Percentiles rank a stretch among this genome's conserved stretches.
Evolutionary conservation across 1,140 invertebrate species (phyloP).

Genomic region (Marisa cornuarietis): DNA sequence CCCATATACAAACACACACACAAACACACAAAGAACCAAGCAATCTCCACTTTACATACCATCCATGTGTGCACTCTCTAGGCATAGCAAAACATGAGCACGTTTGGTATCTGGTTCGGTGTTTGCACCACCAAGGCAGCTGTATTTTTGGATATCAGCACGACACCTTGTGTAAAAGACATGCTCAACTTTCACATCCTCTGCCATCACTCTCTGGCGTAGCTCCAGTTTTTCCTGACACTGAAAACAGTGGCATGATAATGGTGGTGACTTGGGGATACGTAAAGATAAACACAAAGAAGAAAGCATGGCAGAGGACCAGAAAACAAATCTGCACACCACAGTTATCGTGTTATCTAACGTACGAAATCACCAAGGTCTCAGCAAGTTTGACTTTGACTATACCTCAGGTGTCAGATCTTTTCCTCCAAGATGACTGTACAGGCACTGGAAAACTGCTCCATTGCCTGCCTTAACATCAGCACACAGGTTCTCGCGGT

Average conservation of each 20-base stretch:
- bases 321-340: too few species aligned
- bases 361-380: neutral
- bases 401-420: conserved; percentile 70
- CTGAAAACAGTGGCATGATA: conserved; percentile 52
- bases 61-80: conserved; percentile 86
- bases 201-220: conserved; percentile 86
- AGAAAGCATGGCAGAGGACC: too few species aligned
- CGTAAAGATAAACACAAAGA: too few species aligned
- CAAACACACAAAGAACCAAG: neutral
- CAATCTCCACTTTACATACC: conserved; percentile 44
- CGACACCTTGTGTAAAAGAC: conserved; percentile 88
- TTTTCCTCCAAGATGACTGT: conserved; percentile 80
- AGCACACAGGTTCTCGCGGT: conserved; percentile 76
- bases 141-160: conserved; percentile 86
- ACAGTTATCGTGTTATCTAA: neutral
- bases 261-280: too few species aligned
- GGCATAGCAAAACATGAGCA: conserved; percentile 90
- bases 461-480: conserved; percentile 72
- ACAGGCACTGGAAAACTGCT: conserved; percentile 90
- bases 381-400: neutral
- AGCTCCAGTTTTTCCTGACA: conserved; percentile 87
- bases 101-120: conserved; percentile 82
- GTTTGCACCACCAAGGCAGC: conserved; percentile 59
- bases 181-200: conserved; percentile 91
- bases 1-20: conserved; percentile 1